These are phyloP conservation scores for Cephus cinctus DNA, from an alignment of 1,140 invertebrate genomes.

Conservation along the genomic window DNA sequence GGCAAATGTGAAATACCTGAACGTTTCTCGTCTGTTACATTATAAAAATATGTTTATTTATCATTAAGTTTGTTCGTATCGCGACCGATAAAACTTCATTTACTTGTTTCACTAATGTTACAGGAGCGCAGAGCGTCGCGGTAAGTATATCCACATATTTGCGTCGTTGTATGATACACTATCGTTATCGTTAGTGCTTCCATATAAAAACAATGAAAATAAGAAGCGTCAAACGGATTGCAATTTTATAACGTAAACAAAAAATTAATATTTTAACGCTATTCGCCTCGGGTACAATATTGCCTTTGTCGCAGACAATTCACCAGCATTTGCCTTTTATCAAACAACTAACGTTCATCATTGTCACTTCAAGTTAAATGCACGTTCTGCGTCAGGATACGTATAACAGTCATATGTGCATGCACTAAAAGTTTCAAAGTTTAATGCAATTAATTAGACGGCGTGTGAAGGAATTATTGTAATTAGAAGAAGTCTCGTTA, in stretches of 20 bases:
- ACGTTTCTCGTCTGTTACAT: constrained; percentile 31
- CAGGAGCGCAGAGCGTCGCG: constrained; percentile 28
- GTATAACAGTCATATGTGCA: constrained; percentile 20
- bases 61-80: background rate
- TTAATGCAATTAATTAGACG: no score
- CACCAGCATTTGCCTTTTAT: constrained; percentile 39
- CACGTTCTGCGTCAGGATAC: constrained; percentile 14
- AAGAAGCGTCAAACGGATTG: no score
- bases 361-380: constrained; percentile 23
- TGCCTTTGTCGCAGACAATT: constrained; percentile 17
- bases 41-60: constrained; percentile 17
- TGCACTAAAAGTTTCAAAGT: no score
- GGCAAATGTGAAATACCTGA: constrained; percentile 56
- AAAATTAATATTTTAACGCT: background rate
- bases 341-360: constrained; percentile 15
- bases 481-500: no score
- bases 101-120: constrained; percentile 20
- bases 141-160: constrained; percentile 35
- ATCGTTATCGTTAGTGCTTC: constrained; percentile 16
- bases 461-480: no score
- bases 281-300: background rate
- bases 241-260: background rate
- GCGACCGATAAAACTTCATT: background rate
- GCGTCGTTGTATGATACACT: constrained; percentile 20
- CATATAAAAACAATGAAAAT: no score